Percentiles rank a stretch among this genome's conserved stretches.
Evolutionary conservation across 2,888 invertebrate genomes (phyloP).

Genomic region (Mythimna pallens): DNA sequence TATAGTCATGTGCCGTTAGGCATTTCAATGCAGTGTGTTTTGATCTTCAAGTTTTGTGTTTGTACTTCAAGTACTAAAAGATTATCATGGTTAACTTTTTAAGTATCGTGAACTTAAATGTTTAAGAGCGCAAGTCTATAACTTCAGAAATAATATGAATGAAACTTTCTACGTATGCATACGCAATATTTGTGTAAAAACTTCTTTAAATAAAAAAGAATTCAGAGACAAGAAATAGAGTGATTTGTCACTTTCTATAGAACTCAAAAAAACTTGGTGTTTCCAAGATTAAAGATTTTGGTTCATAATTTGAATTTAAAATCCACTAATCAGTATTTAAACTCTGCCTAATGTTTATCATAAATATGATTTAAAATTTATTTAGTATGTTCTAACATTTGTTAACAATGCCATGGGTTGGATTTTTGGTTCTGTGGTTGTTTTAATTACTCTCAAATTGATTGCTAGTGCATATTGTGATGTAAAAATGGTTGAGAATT

Average conservation of each 20-base stretch:
- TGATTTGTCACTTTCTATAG: background rate
- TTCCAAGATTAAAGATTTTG: background rate
- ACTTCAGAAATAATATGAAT: background rate
- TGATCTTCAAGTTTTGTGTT: conserved; percentile 52
- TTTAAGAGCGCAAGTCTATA: background rate
- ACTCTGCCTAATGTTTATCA: too few species aligned
- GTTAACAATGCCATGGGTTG: too few species aligned
- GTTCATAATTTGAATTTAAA: too few species aligned
- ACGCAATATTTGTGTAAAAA: background rate
- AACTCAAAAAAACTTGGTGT: background rate
- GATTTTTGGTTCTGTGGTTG: too few species aligned
- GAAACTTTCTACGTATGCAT: background rate
- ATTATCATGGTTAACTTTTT: conserved; percentile 25
- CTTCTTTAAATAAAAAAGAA: too few species aligned
- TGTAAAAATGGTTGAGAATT: too few species aligned
- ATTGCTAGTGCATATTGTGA: too few species aligned
- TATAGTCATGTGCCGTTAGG: conserved; percentile 47
- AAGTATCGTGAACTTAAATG: background rate
- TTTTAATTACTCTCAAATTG: too few species aligned
- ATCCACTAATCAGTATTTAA: too few species aligned
- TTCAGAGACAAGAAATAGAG: background rate
- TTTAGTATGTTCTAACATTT: too few species aligned
- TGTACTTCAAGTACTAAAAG: conserved; percentile 29
- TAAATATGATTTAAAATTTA: too few species aligned
- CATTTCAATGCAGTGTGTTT: conserved; percentile 59